phyloP scores from a whole-genome alignment of 2,888 invertebrate genomes.

The Synanthedon vespiformis region DNA sequence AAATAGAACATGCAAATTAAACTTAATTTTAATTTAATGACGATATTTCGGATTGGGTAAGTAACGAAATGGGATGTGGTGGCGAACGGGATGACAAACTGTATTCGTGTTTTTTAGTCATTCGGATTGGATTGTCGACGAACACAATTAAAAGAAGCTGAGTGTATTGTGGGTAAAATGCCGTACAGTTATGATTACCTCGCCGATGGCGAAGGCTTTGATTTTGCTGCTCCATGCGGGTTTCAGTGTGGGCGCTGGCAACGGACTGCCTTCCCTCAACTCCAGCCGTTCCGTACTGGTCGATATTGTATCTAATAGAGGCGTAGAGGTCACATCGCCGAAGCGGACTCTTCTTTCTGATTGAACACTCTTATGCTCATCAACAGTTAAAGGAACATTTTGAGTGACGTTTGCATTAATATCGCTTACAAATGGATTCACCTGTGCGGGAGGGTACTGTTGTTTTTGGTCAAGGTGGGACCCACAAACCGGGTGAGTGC shows the following conservation, averaged over 20 bases:
- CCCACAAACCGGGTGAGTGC: constrained; percentile 39
- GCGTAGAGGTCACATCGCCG: constrained; percentile 56
- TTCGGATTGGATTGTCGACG: constrained; percentile 51
- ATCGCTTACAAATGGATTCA: constrained; percentile 41
- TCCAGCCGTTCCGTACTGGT: constrained; percentile 44
- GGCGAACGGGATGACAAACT: constrained; percentile 27
- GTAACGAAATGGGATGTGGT: constrained; percentile 46
- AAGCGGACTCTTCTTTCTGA: constrained; percentile 66
- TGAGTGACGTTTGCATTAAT: constrained; percentile 50
- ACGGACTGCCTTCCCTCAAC: constrained; percentile 46
- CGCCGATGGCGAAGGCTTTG: constrained; percentile 69
- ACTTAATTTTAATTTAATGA: constrained; percentile 57
- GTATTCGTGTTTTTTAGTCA: constrained; percentile 43
- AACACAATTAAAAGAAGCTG: constrained; percentile 68
- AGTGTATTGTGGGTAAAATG: constrained; percentile 52
- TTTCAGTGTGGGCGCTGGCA: constrained; percentile 48
- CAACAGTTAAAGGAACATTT: constrained; percentile 26
- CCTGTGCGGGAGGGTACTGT: constrained; percentile 21
- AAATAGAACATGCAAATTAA: constrained; percentile 61
- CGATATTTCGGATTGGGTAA: constrained; percentile 31
- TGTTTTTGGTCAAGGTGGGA: constrained; percentile 30
- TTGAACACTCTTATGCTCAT: constrained; percentile 48
- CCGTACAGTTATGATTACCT: constrained; percentile 65
- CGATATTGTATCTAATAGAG: constrained; percentile 45
- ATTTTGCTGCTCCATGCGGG: constrained; percentile 67